These are phyloP conservation scores for Haliaeetus leucogaster DNA, from an alignment of 2,113 vertebrate genomes.

Conservation along the genomic window DNA sequence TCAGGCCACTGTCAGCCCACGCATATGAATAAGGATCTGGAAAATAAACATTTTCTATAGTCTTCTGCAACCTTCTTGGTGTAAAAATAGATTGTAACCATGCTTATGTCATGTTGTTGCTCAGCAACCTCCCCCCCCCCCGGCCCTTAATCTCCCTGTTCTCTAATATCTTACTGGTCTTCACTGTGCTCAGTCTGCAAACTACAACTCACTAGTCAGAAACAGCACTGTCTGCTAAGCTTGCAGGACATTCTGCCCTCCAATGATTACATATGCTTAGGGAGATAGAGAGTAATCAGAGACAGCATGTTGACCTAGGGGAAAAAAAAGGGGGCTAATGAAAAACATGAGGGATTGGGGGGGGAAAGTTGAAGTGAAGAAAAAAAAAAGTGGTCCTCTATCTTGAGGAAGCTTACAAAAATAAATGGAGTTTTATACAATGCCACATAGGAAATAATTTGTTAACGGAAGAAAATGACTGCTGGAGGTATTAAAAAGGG, in stretches of 20 bases:
- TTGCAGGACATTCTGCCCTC: conserved; percentile 30
- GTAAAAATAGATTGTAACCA: conserved; percentile 68
- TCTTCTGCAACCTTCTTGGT: conserved; percentile 37
- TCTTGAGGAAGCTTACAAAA: neutral
- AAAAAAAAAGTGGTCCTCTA: neutral
- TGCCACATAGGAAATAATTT: neutral
- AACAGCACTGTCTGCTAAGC: neutral
- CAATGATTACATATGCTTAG: neutral
- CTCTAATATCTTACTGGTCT: conserved; percentile 50
- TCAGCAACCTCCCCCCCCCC: conserved; percentile 30
- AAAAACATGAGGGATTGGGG: neutral
- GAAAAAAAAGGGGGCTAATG: neutral
- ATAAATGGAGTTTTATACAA: neutral
- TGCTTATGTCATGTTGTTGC: conserved; percentile 65
- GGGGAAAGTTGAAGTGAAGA: neutral
- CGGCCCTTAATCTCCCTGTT: neutral
- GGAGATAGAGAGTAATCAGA: neutral
- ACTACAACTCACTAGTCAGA: neutral
- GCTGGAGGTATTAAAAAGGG: neutral
- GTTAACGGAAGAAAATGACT: neutral
- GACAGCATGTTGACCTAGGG: neutral
- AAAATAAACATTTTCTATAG: conserved; percentile 21
- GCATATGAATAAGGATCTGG: neutral
- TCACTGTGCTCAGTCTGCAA: neutral
- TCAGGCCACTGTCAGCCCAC: neutral